Evolutionary conservation across 2,888 invertebrate species (phyloP).

Genomic region (Cephus sareptanus): DNA sequence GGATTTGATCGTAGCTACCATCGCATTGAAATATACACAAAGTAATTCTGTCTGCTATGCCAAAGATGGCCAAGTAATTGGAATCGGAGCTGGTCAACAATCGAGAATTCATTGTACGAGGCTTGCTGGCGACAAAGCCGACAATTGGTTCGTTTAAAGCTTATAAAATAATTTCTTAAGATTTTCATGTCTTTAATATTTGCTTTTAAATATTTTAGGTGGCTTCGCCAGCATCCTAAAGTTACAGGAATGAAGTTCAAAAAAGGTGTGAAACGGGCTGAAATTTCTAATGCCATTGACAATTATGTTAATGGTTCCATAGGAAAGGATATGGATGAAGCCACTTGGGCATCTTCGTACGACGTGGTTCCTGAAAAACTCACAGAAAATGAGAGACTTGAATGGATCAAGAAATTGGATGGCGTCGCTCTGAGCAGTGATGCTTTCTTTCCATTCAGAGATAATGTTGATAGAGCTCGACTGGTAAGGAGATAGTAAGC

Average conservation of each 20-base stretch:
- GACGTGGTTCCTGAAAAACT: slow-evolving; percentile 79
- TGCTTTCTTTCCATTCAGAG: slow-evolving; percentile 98
- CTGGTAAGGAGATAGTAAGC: slow-evolving; percentile 71
- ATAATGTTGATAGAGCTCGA: slow-evolving; percentile 93
- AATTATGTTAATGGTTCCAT: slow-evolving; percentile 93
- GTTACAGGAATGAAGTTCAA: slow-evolving; percentile 87
- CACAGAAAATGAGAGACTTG: slow-evolving; percentile 73
- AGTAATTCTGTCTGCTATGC: slow-evolving; percentile 99
- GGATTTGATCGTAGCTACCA: slow-evolving; percentile 94
- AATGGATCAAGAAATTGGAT: slow-evolving; percentile 78
- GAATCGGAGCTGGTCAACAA: slow-evolving; percentile 99
- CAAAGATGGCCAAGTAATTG: slow-evolving; percentile 91
- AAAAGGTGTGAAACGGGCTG: slow-evolving; percentile 86
- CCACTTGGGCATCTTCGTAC: slow-evolving; percentile 80
- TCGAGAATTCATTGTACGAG: slow-evolving; percentile 98
- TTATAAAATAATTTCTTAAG: slow-evolving; percentile 7
- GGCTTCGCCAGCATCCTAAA: slow-evolving; percentile 92
- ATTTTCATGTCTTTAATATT: slow-evolving; percentile 4
- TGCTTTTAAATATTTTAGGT: slow-evolving; percentile 68
- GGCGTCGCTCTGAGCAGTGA: slow-evolving; percentile 92
- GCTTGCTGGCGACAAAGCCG: slow-evolving; percentile 96
- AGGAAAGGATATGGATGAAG: slow-evolving; percentile 86
- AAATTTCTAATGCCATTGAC: slow-evolving; percentile 95
- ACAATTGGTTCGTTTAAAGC: slow-evolving; percentile 79
- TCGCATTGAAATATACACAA: slow-evolving; percentile 97